Conservation (phyloP, 2,113 vertebrate species). For the Chauna torquata region DNA sequence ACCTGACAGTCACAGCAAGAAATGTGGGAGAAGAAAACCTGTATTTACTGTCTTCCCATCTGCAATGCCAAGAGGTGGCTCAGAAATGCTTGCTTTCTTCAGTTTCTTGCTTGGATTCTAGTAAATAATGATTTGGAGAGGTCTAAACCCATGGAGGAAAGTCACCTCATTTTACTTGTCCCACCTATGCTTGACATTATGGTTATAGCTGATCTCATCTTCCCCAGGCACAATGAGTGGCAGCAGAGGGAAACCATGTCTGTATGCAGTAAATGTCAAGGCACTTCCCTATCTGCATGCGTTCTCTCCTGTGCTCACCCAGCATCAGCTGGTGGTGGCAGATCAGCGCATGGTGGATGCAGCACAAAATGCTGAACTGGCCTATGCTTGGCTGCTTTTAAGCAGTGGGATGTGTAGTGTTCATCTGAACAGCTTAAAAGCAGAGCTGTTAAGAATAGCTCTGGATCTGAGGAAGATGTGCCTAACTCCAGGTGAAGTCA, state of each 20-base stretch:
- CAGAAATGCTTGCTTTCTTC: neutral
- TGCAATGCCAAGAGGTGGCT: neutral
- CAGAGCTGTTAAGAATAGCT: neutral
- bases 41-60: neutral
- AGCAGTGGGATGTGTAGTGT: neutral
- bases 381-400: neutral
- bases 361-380: neutral
- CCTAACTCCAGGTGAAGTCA: neutral
- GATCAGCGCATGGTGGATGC: neutral
- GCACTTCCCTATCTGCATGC: neutral
- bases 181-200: neutral
- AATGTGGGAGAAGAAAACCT: neutral
- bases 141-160: neutral
- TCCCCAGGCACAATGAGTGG: neutral
- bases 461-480: neutral
- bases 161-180: neutral
- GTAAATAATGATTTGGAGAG: neutral
- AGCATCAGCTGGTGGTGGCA: neutral
- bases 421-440: neutral
- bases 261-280: neutral
- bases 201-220: neutral
- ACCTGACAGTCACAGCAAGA: neutral
- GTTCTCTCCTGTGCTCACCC: neutral
- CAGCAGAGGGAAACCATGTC: neutral
- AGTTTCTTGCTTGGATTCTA: neutral